Conservation (phyloP, 2,797 vertebrate genomes). For the Enoplosus armatus region DNA sequence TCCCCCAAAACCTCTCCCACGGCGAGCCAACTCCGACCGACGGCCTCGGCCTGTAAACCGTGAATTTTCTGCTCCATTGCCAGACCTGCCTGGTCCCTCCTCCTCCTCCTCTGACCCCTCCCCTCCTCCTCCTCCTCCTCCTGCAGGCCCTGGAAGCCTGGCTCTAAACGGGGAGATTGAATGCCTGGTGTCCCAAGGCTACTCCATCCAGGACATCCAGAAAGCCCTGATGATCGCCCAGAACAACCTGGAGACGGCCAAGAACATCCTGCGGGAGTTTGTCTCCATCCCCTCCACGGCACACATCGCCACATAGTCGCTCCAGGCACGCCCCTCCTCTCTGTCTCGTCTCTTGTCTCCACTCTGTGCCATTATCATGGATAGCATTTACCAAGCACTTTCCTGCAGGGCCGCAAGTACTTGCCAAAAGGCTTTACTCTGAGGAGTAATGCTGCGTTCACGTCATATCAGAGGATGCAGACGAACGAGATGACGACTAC, state of each 20-base stretch:
- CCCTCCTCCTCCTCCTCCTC: background rate
- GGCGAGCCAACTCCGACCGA: conserved; percentile 94
- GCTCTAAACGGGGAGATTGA: conserved; percentile 91
- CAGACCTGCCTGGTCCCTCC: conserved; percentile 51
- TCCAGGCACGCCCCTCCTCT: conserved; percentile 18
- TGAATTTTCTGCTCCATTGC: conserved; percentile 28
- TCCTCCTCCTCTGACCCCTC: conserved; percentile 68
- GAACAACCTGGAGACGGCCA: conserved; percentile 99
- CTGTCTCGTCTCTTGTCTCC: conserved; percentile 52
- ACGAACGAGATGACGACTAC: background rate
- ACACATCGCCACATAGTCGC: conserved; percentile 94
- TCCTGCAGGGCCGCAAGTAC: conserved; percentile 57
- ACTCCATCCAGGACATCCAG: conserved; percentile 99
- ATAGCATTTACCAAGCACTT: conserved; percentile 69
- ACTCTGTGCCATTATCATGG: conserved; percentile 68
- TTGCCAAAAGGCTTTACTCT: conserved; percentile 26
- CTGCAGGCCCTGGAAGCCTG: conserved; percentile 60
- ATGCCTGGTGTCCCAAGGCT: conserved; percentile 95
- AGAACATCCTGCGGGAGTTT: conserved; percentile 98
- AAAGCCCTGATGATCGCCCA: conserved; percentile 98
- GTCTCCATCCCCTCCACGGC: conserved; percentile 93
- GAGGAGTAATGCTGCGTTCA: conserved; percentile 48
- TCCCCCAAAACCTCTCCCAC: conserved; percentile 94
- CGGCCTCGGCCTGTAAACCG: conserved; percentile 81
- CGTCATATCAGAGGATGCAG: background rate